These are phyloP conservation scores for Eufriesea mexicana DNA, from an alignment of 1,140 invertebrate genomes.

Conservation along the genomic window DNA sequence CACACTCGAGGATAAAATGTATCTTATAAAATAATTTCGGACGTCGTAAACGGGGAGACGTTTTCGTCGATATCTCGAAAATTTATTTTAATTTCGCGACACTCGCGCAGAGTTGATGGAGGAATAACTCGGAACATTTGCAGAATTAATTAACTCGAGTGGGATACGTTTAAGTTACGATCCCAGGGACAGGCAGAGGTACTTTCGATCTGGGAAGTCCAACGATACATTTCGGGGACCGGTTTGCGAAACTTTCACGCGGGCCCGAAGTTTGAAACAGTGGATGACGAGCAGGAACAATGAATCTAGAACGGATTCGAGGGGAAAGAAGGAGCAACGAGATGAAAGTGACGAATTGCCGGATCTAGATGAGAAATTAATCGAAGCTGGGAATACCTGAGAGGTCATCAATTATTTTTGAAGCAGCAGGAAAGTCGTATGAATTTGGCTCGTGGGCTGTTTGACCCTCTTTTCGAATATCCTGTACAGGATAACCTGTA, in stretches of 20 bases:
- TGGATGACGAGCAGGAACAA: neutral
- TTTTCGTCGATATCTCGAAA: too few species aligned
- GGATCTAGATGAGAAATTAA: neutral
- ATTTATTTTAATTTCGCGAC: neutral
- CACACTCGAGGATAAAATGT: too few species aligned
- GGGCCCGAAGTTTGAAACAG: neutral
- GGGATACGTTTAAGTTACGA: neutral
- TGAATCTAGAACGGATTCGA: neutral
- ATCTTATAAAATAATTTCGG: too few species aligned
- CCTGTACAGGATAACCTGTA: neutral
- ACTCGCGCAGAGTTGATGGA: neutral
- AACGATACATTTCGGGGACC: neutral
- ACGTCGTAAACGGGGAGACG: too few species aligned
- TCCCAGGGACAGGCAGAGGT: neutral
- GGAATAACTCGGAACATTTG: neutral
- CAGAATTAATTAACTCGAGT: neutral
- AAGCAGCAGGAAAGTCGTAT: neutral
- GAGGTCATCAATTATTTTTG: neutral
- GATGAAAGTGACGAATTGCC: neutral
- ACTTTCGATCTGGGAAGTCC: neutral
- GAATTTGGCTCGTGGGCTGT: neutral
- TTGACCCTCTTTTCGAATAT: neutral
- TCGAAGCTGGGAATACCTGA: neutral
- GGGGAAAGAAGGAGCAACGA: neutral
- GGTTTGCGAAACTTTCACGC: slow-evolving; percentile 24